phyloP scores from a whole-genome alignment of 1,140 invertebrate species.

The Ceratosolen fusciceps region DNA sequence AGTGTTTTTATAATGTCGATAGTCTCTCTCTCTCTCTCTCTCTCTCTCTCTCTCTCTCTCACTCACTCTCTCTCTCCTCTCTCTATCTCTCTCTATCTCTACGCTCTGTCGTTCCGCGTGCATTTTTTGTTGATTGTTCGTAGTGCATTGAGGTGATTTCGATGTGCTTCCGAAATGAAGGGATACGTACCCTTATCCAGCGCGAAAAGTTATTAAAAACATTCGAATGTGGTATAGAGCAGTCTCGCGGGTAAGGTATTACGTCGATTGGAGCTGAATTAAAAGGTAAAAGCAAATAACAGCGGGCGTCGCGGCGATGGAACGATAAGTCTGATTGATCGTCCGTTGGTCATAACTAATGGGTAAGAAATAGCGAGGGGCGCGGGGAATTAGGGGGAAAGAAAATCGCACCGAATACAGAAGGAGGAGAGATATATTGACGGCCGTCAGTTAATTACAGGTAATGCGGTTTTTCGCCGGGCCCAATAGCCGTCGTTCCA shows the following conservation, averaged over 20 bases:
- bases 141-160: background rate
- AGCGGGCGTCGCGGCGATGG: background rate
- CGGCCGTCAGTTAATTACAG: constrained; percentile 27
- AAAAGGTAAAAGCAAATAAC: constrained; percentile 14
- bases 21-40: too few species aligned
- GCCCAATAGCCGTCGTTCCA: constrained; percentile 11
- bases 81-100: too few species aligned
- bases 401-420: background rate
- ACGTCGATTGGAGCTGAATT: background rate
- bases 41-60: background rate
- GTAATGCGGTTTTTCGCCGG: constrained; percentile 25
- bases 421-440: background rate
- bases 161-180: background rate
- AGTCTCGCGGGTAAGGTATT: background rate
- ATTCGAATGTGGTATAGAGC: background rate
- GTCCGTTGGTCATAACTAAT: background rate
- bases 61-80: background rate
- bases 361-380: background rate
- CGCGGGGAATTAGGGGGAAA: constrained; percentile 4
- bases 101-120: too few species aligned
- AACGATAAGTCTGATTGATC: constrained; percentile 23
- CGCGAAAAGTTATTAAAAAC: background rate
- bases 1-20: too few species aligned
- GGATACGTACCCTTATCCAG: background rate
- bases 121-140: too few species aligned